A percentile compares a stretch with the other conserved stretches of the same genome.
phyloP scores from a whole-genome alignment of 2,888 invertebrate genomes.

The Lymantria dispar region DNA sequence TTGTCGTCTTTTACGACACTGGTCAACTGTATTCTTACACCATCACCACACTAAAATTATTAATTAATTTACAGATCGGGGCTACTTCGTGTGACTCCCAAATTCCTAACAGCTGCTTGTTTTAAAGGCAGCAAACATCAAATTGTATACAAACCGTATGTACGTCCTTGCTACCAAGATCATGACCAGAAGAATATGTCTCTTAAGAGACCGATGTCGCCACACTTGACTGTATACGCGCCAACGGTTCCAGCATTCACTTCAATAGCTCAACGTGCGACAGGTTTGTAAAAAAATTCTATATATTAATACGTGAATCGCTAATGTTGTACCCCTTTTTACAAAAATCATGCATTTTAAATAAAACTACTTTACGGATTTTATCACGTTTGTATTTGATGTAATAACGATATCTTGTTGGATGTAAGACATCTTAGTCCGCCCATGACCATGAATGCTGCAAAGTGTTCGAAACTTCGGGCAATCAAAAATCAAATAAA shows the following conservation, averaged over 20 bases:
- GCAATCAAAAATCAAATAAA: no score
- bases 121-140: conserved; percentile 19
- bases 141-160: conserved; percentile 47
- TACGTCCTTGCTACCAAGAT: conserved; percentile 51
- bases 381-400: no score
- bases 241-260: conserved; percentile 89
- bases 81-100: neutral
- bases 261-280: conserved; percentile 91
- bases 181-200: conserved; percentile 88
- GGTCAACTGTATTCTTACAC: no score
- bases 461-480: no score
- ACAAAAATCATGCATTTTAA: no score
- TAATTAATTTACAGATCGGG: neutral
- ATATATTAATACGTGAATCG: no score
- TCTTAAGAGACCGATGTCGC: conserved; percentile 90
- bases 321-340: no score
- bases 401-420: no score
- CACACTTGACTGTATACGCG: conserved; percentile 91
- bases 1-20: no score
- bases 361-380: no score
- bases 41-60: neutral
- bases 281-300: conserved; percentile 69
- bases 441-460: no score
- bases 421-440: no score
- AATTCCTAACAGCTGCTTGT: neutral